A percentile compares a stretch with the other conserved stretches of the same genome.
These are phyloP conservation scores for Smutsia temminckii DNA, from an alignment of 2,797 vertebrate genomes.

Conservation along the genomic window DNA sequence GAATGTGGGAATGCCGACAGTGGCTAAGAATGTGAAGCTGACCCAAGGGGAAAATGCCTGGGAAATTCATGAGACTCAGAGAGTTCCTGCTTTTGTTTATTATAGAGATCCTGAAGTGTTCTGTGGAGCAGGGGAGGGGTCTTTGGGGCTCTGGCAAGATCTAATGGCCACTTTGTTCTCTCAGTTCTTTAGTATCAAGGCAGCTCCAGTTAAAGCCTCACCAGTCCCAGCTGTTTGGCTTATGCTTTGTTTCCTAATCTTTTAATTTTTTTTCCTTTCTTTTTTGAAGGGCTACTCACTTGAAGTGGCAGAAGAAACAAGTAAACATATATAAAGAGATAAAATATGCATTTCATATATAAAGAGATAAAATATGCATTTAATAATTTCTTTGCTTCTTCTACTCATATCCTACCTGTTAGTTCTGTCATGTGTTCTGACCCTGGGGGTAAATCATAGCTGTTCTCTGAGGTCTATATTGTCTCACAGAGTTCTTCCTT, in stretches of 20 bases:
- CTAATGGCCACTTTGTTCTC: neutral
- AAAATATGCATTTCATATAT: neutral
- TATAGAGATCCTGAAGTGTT: neutral
- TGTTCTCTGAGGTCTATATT: neutral
- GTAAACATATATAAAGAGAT: neutral
- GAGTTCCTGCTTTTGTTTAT: neutral
- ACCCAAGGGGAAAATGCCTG: neutral
- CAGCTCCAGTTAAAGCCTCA: neutral
- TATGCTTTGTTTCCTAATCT: neutral
- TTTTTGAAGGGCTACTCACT: neutral
- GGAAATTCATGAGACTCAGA: neutral
- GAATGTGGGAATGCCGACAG: neutral
- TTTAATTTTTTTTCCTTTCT: neutral
- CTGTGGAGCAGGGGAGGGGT: neutral
- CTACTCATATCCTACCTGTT: neutral
- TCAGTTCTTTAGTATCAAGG: neutral
- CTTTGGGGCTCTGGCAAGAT: neutral
- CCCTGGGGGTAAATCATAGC: neutral
- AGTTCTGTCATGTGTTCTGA: neutral
- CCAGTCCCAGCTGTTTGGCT: neutral
- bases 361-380: neutral
- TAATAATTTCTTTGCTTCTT: neutral
- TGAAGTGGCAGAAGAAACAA: neutral
- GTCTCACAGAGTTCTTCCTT: neutral
- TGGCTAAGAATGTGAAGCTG: neutral